Evolutionary conservation across 2,113 vertebrate species (phyloP).

Genomic region (Acrocephalus kingi): DNA sequence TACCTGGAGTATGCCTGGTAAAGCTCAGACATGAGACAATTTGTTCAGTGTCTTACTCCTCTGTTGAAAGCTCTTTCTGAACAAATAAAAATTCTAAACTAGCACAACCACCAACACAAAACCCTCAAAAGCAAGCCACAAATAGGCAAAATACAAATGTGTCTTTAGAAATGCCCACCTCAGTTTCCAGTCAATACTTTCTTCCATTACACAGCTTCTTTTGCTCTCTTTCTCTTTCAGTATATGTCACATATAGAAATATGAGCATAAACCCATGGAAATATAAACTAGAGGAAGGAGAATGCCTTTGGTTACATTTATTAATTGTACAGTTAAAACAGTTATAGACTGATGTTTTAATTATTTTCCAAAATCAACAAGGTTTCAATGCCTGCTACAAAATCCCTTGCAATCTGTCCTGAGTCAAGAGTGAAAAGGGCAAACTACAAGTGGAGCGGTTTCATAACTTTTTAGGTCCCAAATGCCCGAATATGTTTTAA

Average conservation of each 20-base stretch:
- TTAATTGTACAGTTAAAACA: background rate
- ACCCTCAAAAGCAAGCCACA: fast-evolving
- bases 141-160: background rate
- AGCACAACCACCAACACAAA: background rate
- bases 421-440: background rate
- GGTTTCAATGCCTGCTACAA: background rate
- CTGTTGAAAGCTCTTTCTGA: background rate
- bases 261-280: background rate
- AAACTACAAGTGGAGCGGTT: background rate
- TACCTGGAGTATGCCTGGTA: background rate
- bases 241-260: background rate
- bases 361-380: background rate
- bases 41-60: background rate
- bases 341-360: background rate
- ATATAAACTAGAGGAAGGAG: background rate
- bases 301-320: background rate
- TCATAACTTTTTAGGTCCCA: background rate
- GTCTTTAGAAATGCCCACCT: background rate
- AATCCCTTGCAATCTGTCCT: background rate
- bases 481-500: background rate
- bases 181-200: background rate
- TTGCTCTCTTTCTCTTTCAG: background rate
- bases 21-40: background rate
- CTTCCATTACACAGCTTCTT: background rate
- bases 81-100: background rate